Conservation (phyloP, 1,140 invertebrate species). For the Orius insidiosus region DNA sequence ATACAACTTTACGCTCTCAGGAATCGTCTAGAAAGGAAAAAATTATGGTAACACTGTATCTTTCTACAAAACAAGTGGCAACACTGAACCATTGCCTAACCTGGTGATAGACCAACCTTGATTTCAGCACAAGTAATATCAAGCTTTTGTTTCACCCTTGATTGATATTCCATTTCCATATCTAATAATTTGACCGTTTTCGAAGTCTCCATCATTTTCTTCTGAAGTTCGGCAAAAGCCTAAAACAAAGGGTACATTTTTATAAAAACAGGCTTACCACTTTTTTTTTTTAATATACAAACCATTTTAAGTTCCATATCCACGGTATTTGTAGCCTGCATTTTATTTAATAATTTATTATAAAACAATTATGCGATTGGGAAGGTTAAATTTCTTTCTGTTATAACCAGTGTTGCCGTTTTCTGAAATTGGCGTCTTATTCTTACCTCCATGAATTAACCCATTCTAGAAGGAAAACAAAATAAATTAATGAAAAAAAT, state of each 20-base stretch:
- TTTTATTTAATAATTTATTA: too few relatives aligned
- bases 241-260: conserved; percentile 23
- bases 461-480: too few relatives aligned
- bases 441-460: too few relatives aligned
- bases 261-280: not conserved
- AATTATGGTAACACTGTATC: too few relatives aligned
- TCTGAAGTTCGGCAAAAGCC: conserved; percentile 67
- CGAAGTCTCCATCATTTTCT: conserved; percentile 62
- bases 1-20: not conserved
- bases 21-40: not conserved
- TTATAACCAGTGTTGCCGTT: too few relatives aligned
- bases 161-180: conserved; percentile 55
- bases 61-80: too few relatives aligned
- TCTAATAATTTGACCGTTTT: conserved; percentile 66
- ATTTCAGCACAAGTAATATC: conserved; percentile 48
- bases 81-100: too few relatives aligned
- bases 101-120: conserved; percentile 31
- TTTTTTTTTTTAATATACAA: not conserved
- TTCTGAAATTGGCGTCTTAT: too few relatives aligned
- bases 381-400: too few relatives aligned
- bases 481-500: too few relatives aligned
- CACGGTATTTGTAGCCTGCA: conserved; percentile 4
- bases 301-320: conserved; percentile 16
- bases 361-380: too few relatives aligned
- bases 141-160: conserved; percentile 46